Conservation (phyloP, 2,888 invertebrate genomes). For the Stomorhina lunata region DNA sequence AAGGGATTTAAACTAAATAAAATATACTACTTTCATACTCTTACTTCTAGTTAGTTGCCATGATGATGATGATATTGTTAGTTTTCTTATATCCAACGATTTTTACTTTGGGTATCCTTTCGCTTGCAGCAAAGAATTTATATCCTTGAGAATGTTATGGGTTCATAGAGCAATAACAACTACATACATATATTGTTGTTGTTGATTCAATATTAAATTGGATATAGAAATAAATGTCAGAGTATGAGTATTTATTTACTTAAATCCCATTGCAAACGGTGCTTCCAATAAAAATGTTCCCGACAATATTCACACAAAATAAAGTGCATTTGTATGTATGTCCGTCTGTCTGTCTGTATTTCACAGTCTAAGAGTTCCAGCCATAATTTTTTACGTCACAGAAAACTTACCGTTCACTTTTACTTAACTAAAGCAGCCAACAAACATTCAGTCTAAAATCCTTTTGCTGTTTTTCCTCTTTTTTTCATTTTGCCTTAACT, state of each 20-base stretch:
- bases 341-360: background rate
- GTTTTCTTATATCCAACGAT: slow-evolving; percentile 17
- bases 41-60: no score
- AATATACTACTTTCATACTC: slow-evolving; percentile 42
- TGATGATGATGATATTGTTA: slow-evolving; percentile 22
- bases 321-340: slow-evolving; percentile 32
- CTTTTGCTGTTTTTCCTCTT: slow-evolving; percentile 29
- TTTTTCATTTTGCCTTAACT: slow-evolving; percentile 36
- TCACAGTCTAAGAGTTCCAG: background rate
- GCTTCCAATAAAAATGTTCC: background rate
- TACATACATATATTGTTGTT: slow-evolving; percentile 36
- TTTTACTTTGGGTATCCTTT: slow-evolving; percentile 17
- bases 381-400: slow-evolving; percentile 41
- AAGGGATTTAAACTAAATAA: slow-evolving; percentile 60
- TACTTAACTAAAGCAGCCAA: slow-evolving; percentile 15
- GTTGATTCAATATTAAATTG: slow-evolving; percentile 49
- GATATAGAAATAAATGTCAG: background rate
- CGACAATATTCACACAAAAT: background rate
- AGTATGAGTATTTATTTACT: slow-evolving; percentile 59
- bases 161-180: background rate
- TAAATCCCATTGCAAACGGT: slow-evolving; percentile 55
- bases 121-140: background rate
- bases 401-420: slow-evolving; percentile 33
- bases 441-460: slow-evolving; percentile 64
- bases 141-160: slow-evolving; percentile 27